phyloP scores from a whole-genome alignment of 2,797 vertebrate genomes.

The Lycodopsis pacificus region DNA sequence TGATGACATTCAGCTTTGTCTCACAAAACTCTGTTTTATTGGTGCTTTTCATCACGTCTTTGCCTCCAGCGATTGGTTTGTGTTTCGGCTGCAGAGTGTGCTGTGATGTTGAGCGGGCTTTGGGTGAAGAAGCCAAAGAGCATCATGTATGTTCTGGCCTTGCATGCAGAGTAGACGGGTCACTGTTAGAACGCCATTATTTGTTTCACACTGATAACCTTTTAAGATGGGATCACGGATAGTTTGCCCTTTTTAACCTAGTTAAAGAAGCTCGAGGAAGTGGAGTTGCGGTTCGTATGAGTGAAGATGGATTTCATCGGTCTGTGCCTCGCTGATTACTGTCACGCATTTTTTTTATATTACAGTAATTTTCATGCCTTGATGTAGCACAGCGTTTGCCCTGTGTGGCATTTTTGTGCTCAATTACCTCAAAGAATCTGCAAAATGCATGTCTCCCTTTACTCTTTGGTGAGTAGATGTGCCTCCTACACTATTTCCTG shows the following conservation, averaged over 20 bases:
- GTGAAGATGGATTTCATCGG: slow-evolving; percentile 18
- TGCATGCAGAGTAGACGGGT: slow-evolving; percentile 10
- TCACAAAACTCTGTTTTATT: slow-evolving; percentile 31
- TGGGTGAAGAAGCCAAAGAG: too few species aligned
- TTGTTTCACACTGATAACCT: slow-evolving; percentile 25
- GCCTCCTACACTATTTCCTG: slow-evolving; percentile 80
- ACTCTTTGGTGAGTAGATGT: slow-evolving; percentile 54
- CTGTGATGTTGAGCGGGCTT: slow-evolving; percentile 18
- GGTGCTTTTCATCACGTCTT: slow-evolving; percentile 28
- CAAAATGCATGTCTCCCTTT: slow-evolving; percentile 56
- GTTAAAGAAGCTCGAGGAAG: slow-evolving; percentile 24
- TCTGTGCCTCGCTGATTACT: not conserved
- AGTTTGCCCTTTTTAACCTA: slow-evolving; percentile 47
- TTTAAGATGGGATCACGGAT: slow-evolving; percentile 14
- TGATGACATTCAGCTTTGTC: slow-evolving; percentile 37
- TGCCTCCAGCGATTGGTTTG: slow-evolving; percentile 33
- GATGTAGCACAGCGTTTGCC: slow-evolving; percentile 21
- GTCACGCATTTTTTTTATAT: slow-evolving; percentile 10
- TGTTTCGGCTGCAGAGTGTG: slow-evolving; percentile 16
- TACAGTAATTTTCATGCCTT: not conserved
- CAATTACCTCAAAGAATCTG: slow-evolving; percentile 46
- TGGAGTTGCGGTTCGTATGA: not conserved
- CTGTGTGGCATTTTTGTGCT: slow-evolving; percentile 28
- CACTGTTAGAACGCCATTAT: slow-evolving; percentile 26
- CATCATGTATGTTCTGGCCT: not conserved